phyloP scores from a whole-genome alignment of 1,140 invertebrate genomes.

The Monomorium pharaonis region DNA sequence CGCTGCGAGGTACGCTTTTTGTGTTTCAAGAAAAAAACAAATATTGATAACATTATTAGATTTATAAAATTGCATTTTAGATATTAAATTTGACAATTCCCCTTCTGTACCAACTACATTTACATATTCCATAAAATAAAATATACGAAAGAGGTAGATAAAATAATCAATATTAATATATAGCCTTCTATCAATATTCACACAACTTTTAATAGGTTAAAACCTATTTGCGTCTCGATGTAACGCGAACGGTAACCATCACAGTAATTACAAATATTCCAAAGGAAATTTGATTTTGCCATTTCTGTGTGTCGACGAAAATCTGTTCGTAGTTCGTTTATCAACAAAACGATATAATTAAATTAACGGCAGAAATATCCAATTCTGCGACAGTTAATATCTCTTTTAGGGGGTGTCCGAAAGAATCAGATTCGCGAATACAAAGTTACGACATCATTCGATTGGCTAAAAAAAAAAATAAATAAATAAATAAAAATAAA shows the following conservation, averaged over 20 bases:
- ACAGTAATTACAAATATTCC: conserved; percentile 47
- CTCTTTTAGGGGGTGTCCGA: conserved; percentile 14
- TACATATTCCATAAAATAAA: neutral
- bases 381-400: conserved; percentile 42
- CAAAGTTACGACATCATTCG: neutral
- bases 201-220: conserved; percentile 43
- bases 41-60: conserved; percentile 3
- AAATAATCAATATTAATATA: conserved; percentile 43
- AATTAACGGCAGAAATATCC: conserved; percentile 47
- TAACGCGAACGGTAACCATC: conserved; percentile 30
- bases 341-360: conserved; percentile 37
- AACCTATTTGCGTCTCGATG: conserved; percentile 35
- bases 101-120: conserved; percentile 2
- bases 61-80: neutral
- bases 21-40: neutral
- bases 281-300: conserved; percentile 47
- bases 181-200: conserved; percentile 27
- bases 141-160: neutral
- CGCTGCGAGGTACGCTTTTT: neutral
- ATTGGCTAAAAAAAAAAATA: neutral
- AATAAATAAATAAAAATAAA: too few species aligned
- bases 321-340: conserved; percentile 25
- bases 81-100: conserved; percentile 22
- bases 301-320: conserved; percentile 26
- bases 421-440: neutral